phyloP scores from a whole-genome alignment of 2,113 vertebrate species.

The Actinemys pallida region DNA sequence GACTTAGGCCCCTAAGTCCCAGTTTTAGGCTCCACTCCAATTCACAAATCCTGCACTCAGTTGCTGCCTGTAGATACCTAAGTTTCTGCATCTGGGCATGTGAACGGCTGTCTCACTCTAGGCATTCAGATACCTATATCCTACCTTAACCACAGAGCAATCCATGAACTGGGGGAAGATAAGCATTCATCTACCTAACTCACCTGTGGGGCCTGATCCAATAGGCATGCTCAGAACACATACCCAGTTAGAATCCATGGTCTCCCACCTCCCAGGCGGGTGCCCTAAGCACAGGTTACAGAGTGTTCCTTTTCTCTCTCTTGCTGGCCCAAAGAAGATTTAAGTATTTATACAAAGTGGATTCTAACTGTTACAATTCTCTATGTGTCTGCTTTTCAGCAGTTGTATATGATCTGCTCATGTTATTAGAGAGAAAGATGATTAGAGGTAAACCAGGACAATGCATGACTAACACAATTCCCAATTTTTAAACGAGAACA shows the following conservation, averaged over 20 bases:
- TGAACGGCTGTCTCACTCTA: not conserved
- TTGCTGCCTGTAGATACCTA: not conserved
- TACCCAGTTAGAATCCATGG: too few species aligned
- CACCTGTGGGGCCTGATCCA: too few species aligned
- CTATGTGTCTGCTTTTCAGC: not conserved
- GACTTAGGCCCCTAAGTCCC: too few species aligned
- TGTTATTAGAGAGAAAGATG: not conserved
- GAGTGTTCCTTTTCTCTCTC: too few species aligned
- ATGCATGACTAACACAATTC: not conserved
- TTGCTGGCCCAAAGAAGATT: too few species aligned
- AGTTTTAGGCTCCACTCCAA: not conserved
- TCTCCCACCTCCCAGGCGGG: too few species aligned
- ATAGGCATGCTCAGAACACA: too few species aligned
- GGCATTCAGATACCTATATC: not conserved
- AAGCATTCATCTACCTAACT: not conserved
- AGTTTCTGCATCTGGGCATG: not conserved
- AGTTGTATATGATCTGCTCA: not conserved
- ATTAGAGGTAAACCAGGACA: not conserved
- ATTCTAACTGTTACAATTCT: not conserved
- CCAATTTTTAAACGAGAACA: not conserved
- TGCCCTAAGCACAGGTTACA: too few species aligned
- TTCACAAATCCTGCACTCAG: not conserved
- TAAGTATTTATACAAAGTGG: not conserved
- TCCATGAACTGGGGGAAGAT: not conserved
- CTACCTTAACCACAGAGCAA: not conserved